Evolutionary conservation across 1,140 invertebrate genomes (phyloP).

Genomic region (Hylaeus anthracinus): DNA sequence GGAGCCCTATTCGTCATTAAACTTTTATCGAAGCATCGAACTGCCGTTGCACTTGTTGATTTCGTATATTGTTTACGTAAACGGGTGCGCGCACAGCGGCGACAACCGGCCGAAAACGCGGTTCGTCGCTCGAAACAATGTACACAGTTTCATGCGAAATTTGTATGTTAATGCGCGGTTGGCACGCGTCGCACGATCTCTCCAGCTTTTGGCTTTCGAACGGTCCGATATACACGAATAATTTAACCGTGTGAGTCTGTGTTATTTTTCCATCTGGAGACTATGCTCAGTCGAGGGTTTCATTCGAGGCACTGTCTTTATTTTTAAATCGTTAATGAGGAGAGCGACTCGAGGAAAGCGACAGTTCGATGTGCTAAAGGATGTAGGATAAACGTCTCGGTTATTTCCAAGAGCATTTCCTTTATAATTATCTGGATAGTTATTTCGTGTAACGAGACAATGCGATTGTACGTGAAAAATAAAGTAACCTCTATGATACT

Average conservation of each 20-base stretch:
- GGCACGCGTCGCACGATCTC: conserved; percentile 1
- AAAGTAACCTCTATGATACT: no score
- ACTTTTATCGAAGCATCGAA: not conserved
- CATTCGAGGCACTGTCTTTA: no score
- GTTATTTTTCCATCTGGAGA: no score
- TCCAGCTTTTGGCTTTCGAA: not conserved
- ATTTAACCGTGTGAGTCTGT: not conserved
- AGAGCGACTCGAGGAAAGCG: no score
- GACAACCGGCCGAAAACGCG: not conserved
- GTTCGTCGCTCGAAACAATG: not conserved
- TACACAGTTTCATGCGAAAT: conserved; percentile 27
- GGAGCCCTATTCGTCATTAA: not conserved
- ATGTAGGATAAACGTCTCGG: no score
- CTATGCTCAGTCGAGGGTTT: no score
- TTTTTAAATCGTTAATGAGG: no score
- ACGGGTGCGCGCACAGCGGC: not conserved
- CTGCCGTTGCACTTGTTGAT: conserved; percentile 20
- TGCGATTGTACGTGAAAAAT: no score
- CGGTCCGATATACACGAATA: not conserved
- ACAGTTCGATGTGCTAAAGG: no score
- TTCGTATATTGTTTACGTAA: not conserved
- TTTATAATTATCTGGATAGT: no score
- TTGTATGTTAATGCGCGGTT: conserved; percentile 28
- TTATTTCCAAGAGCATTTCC: no score
- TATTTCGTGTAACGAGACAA: no score